These are phyloP conservation scores for Prolemur simus DNA, from an alignment of 2,113 vertebrate genomes.

Conservation along the genomic window DNA sequence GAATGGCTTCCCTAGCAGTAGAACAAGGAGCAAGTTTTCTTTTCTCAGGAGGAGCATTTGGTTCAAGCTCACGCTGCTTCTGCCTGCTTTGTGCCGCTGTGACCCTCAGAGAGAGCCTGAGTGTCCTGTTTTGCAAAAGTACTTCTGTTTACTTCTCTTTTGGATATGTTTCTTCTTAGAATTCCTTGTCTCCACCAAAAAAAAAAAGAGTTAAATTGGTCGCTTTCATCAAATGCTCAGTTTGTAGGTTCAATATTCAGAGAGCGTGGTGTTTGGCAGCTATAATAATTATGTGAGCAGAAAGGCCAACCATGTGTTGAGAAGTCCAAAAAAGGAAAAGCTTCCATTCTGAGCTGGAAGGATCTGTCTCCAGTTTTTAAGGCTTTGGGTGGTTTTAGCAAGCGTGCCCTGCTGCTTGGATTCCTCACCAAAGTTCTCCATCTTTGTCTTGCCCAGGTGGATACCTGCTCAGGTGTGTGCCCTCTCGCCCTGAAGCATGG, in stretches of 20 bases:
- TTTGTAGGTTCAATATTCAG: neutral
- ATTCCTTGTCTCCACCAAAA: neutral
- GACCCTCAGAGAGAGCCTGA: rapidly evolving
- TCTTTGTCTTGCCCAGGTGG: neutral
- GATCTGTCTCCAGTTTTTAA: rapidly evolving
- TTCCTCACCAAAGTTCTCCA: rapidly evolving
- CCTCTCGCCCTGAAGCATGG: constrained; percentile 15
- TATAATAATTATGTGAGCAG: neutral
- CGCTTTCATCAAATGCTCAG: neutral
- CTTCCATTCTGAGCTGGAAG: rapidly evolving
- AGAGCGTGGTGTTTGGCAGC: neutral
- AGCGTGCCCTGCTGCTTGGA: rapidly evolving
- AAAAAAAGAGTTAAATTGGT: neutral
- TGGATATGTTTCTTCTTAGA: neutral
- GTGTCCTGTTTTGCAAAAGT: neutral
- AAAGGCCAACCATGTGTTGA: too few relatives aligned
- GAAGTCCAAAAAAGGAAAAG: neutral
- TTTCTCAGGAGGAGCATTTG: neutral
- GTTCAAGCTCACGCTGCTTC: neutral
- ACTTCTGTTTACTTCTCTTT: neutral
- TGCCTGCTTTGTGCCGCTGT: rapidly evolving
- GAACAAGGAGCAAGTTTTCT: rapidly evolving
- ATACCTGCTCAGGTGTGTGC: neutral
- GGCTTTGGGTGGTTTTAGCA: neutral
- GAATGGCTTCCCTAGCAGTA: rapidly evolving